Percentiles rank a stretch among this genome's conserved stretches.
Evolutionary conservation across 2,888 invertebrate genomes (phyloP).

Genomic region (Lasioglossum calceatum): DNA sequence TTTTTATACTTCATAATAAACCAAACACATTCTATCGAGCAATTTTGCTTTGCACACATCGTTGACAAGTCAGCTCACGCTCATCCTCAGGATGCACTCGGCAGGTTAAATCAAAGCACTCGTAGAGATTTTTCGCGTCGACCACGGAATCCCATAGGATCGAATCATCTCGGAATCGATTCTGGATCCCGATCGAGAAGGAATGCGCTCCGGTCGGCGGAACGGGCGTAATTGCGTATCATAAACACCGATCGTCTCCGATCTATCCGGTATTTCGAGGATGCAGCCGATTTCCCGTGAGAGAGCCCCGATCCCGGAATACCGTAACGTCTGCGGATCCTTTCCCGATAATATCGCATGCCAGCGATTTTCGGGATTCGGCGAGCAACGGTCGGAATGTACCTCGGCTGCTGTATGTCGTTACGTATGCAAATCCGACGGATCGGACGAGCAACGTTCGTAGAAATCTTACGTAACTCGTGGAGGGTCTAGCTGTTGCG

Average conservation of each 20-base stretch:
- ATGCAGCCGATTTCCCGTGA: slow-evolving; percentile 6
- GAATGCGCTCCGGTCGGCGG: slow-evolving; percentile 8
- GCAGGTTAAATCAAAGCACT: not conserved
- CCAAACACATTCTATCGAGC: not conserved
- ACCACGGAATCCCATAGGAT: not conserved
- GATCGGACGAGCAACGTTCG: slow-evolving; percentile 15
- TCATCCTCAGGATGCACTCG: not conserved
- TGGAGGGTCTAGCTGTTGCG: slow-evolving; percentile 18
- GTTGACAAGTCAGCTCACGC: not conserved
- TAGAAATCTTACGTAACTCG: slow-evolving; percentile 26
- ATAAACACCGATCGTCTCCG: not conserved
- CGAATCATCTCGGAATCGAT: not conserved
- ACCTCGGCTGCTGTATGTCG: slow-evolving; percentile 32
- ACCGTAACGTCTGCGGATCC: slow-evolving; percentile 7
- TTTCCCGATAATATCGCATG: slow-evolving; percentile 44
- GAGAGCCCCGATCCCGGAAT: slow-evolving; percentile 1
- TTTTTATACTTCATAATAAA: no score
- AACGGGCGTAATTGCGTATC: slow-evolving; percentile 1
- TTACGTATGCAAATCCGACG: slow-evolving; percentile 55
- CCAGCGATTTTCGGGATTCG: slow-evolving; percentile 44
- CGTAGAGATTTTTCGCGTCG: not conserved
- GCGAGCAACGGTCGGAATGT: slow-evolving; percentile 44
- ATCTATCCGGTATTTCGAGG: slow-evolving; percentile 24
- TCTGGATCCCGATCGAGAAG: not conserved
- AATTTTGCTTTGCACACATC: not conserved